Base-by-base conservation (phyloP, 1,140 invertebrate species). In the Caenorhabditis briggsae region DNA sequence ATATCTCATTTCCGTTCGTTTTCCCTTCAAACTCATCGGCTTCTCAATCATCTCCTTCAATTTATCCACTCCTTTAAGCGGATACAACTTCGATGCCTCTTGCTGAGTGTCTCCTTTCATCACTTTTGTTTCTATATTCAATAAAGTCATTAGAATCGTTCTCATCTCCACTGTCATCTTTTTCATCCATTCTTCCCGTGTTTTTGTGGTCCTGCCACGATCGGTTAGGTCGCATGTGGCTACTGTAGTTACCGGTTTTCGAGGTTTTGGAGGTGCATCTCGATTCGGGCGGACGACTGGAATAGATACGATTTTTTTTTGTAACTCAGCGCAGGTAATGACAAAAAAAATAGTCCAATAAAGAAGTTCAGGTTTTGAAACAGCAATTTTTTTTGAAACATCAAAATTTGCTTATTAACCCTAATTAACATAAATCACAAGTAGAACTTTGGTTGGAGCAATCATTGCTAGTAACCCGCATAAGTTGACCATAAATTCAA, bases 121-220 rank as follows among this genome's bases (percentile, higher is more conserved):
- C 12, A 91, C 90, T 91, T 91, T 92, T 7, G 89, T 87, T 83
- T 91, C 91, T 41, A 92, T 92, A 83, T 91, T 91, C 55, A 89
- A 70, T 50, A 91, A 78, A 70, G 78, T 92, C 91, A 91, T 91
- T 0, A 91, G 53, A 56, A 92, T 91, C 20, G 92, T 91, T 33
- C 90, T 82, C 88, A 92, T 91, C 64, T 91, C 91, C 14, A 91
- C 91, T 14, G 92, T 89, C 78, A 91, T 61, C 56, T 84, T 85
- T 64, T 86, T 86, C 59, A 87, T 87, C 86, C 87, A 88, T 43
- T 85, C 84, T n/a, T 91, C 88, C 18, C 56, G 48, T 41, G n/a
- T 87, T 61, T 84, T 89, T 89, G 84, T 86, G 46, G 70, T 78
- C 46, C 70, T 78, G 20, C 70, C 46, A 50, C 70, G 70, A 78